phyloP scores from a whole-genome alignment of 2,888 invertebrate genomes.

The Coleophora deauratella region DNA sequence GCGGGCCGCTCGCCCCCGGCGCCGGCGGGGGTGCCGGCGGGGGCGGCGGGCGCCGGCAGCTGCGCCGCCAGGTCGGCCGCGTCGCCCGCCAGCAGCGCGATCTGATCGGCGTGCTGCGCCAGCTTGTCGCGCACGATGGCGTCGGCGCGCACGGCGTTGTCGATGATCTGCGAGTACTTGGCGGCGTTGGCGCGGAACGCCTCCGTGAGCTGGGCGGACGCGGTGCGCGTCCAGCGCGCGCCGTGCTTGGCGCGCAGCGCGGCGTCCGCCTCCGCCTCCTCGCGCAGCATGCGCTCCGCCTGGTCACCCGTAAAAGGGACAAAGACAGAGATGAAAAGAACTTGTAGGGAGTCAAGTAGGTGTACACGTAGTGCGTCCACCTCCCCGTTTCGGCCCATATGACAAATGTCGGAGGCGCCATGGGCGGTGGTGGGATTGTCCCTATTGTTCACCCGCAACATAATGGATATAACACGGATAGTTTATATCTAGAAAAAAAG shows the following conservation, averaged over 20 bases:
- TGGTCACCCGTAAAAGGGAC: constrained; percentile 25
- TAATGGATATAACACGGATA: too few relatives aligned
- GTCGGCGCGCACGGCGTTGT: constrained; percentile 90
- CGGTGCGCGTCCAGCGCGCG: constrained; percentile 92
- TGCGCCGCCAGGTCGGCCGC: constrained; percentile 79
- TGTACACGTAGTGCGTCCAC: too few relatives aligned
- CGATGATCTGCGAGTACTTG: constrained; percentile 94
- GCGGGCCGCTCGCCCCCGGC: constrained; percentile 76
- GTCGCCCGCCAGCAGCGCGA: constrained; percentile 86
- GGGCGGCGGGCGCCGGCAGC: constrained; percentile 83
- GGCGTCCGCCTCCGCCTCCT: constrained; percentile 93
- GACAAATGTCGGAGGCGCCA: too few relatives aligned
- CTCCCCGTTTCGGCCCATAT: too few relatives aligned
- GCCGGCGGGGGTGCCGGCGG: constrained; percentile 56
- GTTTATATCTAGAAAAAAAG: too few relatives aligned
- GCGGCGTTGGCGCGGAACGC: constrained; percentile 90
- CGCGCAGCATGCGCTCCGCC: constrained; percentile 87
- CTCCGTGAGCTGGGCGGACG: constrained; percentile 90
- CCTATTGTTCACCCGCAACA: too few relatives aligned
- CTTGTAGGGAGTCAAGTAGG: too few relatives aligned
- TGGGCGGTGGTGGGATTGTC: too few relatives aligned
- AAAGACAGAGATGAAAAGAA: too few relatives aligned
- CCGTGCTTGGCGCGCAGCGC: constrained; percentile 92
- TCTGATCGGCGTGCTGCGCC: constrained; percentile 77
- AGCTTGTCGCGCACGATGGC: constrained; percentile 91